phyloP scores from a whole-genome alignment of 2,888 invertebrate species.

The Chaitophorus viminalis region DNA sequence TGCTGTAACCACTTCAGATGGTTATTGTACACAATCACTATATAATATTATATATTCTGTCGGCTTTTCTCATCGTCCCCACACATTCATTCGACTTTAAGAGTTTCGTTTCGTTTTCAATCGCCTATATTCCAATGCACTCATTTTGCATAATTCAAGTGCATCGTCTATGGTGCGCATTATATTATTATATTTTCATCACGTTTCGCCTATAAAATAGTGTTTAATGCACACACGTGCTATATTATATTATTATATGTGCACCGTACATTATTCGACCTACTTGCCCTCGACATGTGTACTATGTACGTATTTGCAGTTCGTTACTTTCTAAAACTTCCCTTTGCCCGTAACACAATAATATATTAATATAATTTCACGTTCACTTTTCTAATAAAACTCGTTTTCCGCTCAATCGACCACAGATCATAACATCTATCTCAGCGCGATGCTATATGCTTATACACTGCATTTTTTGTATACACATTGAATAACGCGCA shows the following conservation, averaged over 20 bases:
- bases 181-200: neutral
- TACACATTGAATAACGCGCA: no score
- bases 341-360: neutral
- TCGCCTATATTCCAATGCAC: no score
- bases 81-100: no score
- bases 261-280: neutral
- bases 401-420: neutral
- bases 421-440: neutral
- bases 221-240: neutral
- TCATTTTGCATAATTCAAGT: no score
- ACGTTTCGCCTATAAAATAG: neutral
- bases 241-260: neutral
- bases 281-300: neutral
- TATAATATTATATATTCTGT: no score
- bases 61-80: no score
- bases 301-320: no score
- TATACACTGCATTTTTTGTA: no score
- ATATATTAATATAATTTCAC: neutral
- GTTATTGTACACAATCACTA: no score
- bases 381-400: constrained; percentile 28
- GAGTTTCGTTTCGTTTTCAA: no score
- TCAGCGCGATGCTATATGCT: neutral
- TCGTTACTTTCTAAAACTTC: constrained; percentile 25
- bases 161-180: no score
- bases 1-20: no score